Evolutionary conservation across 2,888 invertebrate species (phyloP), one percentile per base, ranked within the genome.

Genomic region (Lagria hirta): DNA sequence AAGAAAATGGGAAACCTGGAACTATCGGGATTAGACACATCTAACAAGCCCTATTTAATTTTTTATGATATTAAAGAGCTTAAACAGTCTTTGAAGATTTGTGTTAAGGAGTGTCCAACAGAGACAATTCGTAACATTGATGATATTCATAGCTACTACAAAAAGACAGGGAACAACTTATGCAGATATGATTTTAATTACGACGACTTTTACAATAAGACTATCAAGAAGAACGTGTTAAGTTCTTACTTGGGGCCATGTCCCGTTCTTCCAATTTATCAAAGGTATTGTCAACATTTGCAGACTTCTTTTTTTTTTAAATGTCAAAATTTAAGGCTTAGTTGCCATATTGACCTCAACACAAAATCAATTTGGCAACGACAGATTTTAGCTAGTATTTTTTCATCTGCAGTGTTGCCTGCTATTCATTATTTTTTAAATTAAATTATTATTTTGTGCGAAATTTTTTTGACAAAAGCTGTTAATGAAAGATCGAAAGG

Each of bases 101-200:
- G 96, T 70, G 93, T 96, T 0, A 86, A 88, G 60, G 73, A 86
- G 69, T 96, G 96, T 67, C 96, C 96, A 0, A 79, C 79, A 43
- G 76, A 71, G 45, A 79, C 78, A 14, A 66, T 95, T 55, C 70
- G 71, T 2, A 74, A 75, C n/a, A 71, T 84, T 4, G 64, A 72
- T 14, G 90, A 91, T 27, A 74, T 95, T 8, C 77, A 84, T 56
- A 68, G 75, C 18, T 93, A 89, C 73, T 87, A 87, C 62, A 71
- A 72, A 43, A 76, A 81, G 49, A 86, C 85, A 1, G 84, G 85
- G 4, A 83, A 85, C 0, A 82, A 82, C 62, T 75, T 93, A 21
- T 96, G 95, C 68, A 80, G 82, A 68, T 85, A 86, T 73, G 80
- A 83, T 58, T 77, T 81, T 47, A 75, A 81, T 64, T 74, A 81